Evolutionary conservation across 2,113 vertebrate species (phyloP).

Genomic region (Hepsetus odoe): DNA sequence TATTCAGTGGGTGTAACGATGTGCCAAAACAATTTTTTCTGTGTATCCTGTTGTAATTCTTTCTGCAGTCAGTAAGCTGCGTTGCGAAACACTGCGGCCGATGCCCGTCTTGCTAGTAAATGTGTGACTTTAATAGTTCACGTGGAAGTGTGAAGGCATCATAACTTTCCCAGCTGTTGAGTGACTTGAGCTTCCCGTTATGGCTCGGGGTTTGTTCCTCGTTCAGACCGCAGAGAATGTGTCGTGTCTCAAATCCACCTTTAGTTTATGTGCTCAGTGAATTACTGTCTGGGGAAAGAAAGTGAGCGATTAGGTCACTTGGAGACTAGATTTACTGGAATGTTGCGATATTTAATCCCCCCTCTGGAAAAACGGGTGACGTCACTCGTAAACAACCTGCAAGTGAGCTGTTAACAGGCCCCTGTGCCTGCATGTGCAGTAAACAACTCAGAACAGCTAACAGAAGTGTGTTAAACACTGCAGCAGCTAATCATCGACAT

Average conservation of each 20-base stretch:
- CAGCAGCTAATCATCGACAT: too few species aligned
- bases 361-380: background rate
- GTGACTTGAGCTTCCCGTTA: conserved; percentile 67
- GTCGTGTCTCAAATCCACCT: background rate
- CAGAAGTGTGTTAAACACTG: too few species aligned
- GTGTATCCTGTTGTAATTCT: too few species aligned
- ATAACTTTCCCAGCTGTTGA: conserved; percentile 54
- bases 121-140: background rate
- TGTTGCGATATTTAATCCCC: background rate
- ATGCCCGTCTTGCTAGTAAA: background rate
- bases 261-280: background rate
- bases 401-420: background rate
- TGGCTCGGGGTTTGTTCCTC: conserved; percentile 63
- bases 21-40: too few species aligned
- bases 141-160: conserved; percentile 29
- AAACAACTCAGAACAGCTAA: background rate
- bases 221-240: background rate
- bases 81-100: background rate
- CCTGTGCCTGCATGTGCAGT: background rate
- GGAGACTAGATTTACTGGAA: background rate
- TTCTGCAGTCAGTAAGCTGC: background rate
- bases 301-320: background rate
- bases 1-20: too few species aligned
- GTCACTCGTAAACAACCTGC: background rate
- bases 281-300: background rate